Percentiles rank a stretch among this genome's conserved stretches.
These are phyloP conservation scores for Melinaea marsaeus DNA, from an alignment of 2,888 invertebrate genomes.

Conservation along the genomic window DNA sequence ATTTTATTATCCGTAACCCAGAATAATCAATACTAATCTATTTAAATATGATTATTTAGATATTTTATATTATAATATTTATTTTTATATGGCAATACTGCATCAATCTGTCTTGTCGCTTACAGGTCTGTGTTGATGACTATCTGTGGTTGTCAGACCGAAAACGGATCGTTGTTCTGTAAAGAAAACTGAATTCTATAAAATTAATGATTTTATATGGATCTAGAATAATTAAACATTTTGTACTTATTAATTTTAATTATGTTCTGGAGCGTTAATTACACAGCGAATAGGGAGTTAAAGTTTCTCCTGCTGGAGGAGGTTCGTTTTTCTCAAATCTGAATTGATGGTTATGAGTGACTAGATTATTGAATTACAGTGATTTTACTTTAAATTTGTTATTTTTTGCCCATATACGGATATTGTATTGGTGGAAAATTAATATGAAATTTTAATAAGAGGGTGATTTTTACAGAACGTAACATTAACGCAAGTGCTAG, in stretches of 20 bases:
- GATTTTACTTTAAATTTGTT: not conserved
- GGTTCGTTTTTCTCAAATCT: constrained; percentile 79
- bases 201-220: constrained; percentile 67
- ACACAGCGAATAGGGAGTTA: constrained; percentile 83
- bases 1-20: too few relatives aligned
- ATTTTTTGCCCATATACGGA: not conserved
- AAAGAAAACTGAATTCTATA: constrained; percentile 55
- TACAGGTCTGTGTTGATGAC: constrained; percentile 13
- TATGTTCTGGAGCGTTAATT: constrained; percentile 92
- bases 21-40: too few relatives aligned
- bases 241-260: constrained; percentile 71
- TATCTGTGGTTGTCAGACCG: constrained; percentile 50
- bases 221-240: constrained; percentile 58
- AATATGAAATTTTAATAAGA: constrained; percentile 2
- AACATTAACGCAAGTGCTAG: constrained; percentile 91
- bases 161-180: constrained; percentile 67
- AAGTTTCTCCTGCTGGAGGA: constrained; percentile 87
- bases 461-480: constrained; percentile 84
- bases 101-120: constrained; percentile 13
- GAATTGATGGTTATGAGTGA: constrained; percentile 66
- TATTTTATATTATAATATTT: not conserved
- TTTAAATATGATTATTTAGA: not conserved
- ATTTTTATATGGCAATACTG: constrained; percentile 8
- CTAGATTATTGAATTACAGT: constrained; percentile 32
- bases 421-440: not conserved